Percentiles rank a stretch among this genome's conserved stretches.
Conservation (phyloP, 2,113 vertebrate genomes). For the Speoplatyrhinus poulsoni region DNA sequence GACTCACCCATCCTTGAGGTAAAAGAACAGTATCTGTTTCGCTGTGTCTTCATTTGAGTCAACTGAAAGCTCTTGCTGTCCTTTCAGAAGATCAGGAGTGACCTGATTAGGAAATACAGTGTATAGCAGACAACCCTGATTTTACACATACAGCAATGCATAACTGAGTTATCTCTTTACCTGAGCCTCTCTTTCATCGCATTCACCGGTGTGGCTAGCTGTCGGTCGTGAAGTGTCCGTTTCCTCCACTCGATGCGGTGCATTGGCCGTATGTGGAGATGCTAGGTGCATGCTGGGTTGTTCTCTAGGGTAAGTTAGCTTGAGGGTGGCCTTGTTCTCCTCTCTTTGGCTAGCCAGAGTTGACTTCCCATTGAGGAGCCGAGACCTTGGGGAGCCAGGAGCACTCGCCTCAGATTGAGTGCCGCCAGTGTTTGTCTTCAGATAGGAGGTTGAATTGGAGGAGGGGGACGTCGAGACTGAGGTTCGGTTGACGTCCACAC, state of each 20-base stretch:
- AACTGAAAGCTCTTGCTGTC: slow-evolving; percentile 85
- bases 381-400: slow-evolving; percentile 58
- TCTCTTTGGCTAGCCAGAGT: slow-evolving; percentile 16
- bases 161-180: slow-evolving; percentile 46
- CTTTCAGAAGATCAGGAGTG: slow-evolving; percentile 95
- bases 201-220: slow-evolving; percentile 29
- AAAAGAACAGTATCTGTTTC: slow-evolving; percentile 90
- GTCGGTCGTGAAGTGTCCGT: slow-evolving; percentile 17
- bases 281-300: slow-evolving; percentile 28
- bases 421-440: slow-evolving; percentile 39
- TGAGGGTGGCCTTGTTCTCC: slow-evolving; percentile 8
- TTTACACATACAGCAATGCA: slow-evolving; percentile 8
- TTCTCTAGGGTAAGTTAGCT: slow-evolving; percentile 22
- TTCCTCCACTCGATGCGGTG: slow-evolving; percentile 3
- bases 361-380: slow-evolving; percentile 38
- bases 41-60: slow-evolving; percentile 87
- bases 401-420: slow-evolving; percentile 40
- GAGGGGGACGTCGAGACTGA: slow-evolving; percentile 51
- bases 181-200: slow-evolving; percentile 65
- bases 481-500: slow-evolving; percentile 76
- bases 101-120: slow-evolving; percentile 77
- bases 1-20: slow-evolving; percentile 91
- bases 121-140: slow-evolving; percentile 37
- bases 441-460: slow-evolving; percentile 58
- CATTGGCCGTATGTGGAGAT: neutral